These are phyloP conservation scores for Malaclemys terrapin DNA, from an alignment of 2,113 vertebrate species.

Conservation along the genomic window DNA sequence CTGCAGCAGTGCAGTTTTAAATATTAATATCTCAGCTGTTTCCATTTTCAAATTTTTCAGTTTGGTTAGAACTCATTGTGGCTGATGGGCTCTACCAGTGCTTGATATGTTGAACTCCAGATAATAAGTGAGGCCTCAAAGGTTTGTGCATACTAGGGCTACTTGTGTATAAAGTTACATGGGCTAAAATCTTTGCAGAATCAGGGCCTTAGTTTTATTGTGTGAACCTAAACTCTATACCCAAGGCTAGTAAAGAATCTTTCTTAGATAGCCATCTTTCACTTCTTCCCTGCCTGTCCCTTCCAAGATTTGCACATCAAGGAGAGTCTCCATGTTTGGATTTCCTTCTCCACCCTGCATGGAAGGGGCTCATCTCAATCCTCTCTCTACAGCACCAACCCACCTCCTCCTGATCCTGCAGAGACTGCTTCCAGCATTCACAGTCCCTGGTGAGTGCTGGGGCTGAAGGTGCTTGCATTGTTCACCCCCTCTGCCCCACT, in stretches of 20 bases:
- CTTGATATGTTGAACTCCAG: conserved; percentile 26
- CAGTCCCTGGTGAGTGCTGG: fast-evolving
- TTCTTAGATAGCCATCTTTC: neutral
- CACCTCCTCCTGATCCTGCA: neutral
- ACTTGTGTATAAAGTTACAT: conserved; percentile 4
- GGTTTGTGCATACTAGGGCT: neutral
- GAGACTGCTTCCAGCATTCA: neutral
- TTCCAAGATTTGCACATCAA: fast-evolving
- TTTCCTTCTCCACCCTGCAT: fast-evolving
- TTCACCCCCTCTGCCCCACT: neutral
- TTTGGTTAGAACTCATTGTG: conserved; percentile 32
- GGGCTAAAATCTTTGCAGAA: neutral
- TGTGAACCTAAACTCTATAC: neutral
- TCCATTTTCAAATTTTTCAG: conserved; percentile 38
- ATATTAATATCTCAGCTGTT: conserved; percentile 76
- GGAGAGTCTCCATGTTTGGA: fast-evolving
- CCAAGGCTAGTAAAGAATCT: neutral
- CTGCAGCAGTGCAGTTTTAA: conserved; percentile 67
- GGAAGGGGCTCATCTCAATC: neutral
- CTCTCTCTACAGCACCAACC: neutral
- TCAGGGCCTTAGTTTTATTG: neutral
- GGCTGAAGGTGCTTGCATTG: neutral
- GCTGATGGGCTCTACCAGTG: conserved; percentile 2
- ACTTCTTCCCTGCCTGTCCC: neutral
- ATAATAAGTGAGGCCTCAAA: neutral